Evolutionary conservation across 64 coral and sea anemone genomes (phyloP).

Genomic region (Cladopsammia gracilis): DNA sequence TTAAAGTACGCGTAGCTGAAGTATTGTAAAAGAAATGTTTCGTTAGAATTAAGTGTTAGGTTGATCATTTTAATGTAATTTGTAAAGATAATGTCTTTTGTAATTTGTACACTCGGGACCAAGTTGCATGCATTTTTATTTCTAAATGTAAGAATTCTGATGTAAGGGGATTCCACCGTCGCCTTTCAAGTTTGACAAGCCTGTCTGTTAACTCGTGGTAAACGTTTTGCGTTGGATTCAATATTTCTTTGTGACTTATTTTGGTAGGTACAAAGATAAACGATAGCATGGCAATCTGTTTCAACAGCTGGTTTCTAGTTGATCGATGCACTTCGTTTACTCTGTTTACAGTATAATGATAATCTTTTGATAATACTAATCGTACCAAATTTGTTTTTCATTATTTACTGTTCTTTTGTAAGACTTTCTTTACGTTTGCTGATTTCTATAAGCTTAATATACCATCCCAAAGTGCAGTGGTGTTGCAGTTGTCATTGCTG

Average conservation of each 20-base stretch:
- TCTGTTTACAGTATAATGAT: too few relatives aligned
- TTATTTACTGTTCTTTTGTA: too few relatives aligned
- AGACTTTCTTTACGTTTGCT: not conserved
- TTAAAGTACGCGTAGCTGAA: not conserved
- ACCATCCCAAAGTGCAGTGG: too few relatives aligned
- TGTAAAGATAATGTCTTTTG: not conserved
- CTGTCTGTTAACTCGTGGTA: too few relatives aligned
- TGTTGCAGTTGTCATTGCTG: too few relatives aligned
- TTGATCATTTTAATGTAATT: slow-evolving; percentile 33
- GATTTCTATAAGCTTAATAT: too few relatives aligned
- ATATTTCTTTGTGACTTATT: not conserved
- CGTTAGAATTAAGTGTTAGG: not conserved
- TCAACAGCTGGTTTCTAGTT: too few relatives aligned
- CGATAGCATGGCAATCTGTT: too few relatives aligned
- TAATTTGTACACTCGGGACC: slow-evolving; percentile 30
- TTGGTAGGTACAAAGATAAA: not conserved
- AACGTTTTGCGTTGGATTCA: not conserved
- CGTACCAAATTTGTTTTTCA: too few relatives aligned
- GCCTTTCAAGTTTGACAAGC: not conserved
- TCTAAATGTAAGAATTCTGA: too few relatives aligned
- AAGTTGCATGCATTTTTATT: not conserved
- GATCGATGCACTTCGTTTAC: too few relatives aligned
- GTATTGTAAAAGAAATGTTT: not conserved
- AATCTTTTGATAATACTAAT: too few relatives aligned
- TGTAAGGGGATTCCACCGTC: slow-evolving; percentile 8